These are phyloP conservation scores for Hemicordylus capensis DNA, from an alignment of 2,113 vertebrate genomes.

Conservation along the genomic window DNA sequence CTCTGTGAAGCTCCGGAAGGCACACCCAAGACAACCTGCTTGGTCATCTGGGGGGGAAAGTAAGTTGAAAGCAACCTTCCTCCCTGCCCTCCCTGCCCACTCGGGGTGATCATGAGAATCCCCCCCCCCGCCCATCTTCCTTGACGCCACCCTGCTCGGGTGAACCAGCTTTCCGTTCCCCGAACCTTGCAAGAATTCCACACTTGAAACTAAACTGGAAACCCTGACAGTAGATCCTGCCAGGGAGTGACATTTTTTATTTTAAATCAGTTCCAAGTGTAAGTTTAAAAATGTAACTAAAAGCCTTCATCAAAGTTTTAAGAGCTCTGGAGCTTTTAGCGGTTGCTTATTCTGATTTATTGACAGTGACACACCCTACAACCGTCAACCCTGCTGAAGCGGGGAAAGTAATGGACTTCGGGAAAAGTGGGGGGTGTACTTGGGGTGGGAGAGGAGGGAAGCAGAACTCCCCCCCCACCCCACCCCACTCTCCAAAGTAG, in stretches of 20 bases:
- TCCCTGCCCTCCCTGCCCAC: too few relatives aligned
- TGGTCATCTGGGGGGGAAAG: too few relatives aligned
- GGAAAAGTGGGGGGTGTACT: conserved; percentile 21
- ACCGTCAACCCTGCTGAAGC: conserved; percentile 72
- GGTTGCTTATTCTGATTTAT: conserved; percentile 87
- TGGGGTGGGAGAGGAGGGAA: conserved; percentile 6
- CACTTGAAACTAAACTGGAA: conserved; percentile 60
- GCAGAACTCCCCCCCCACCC: not conserved
- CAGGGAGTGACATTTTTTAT: conserved; percentile 71
- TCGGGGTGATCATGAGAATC: too few relatives aligned
- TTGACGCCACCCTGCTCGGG: too few relatives aligned
- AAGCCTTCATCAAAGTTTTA: conserved; percentile 91
- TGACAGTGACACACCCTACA: conserved; percentile 84
- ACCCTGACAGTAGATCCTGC: conserved; percentile 75
- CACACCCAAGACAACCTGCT: too few relatives aligned
- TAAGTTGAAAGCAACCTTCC: too few relatives aligned
- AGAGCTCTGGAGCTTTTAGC: conserved; percentile 85
- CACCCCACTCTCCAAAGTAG: conserved; percentile 45
- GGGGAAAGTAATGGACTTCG: conserved; percentile 78
- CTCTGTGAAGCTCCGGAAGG: too few relatives aligned
- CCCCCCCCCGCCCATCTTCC: too few relatives aligned
- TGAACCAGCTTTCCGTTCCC: conserved; percentile 46
- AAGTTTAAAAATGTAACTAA: conserved; percentile 89
- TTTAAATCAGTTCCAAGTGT: conserved; percentile 72
- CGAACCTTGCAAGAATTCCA: conserved; percentile 49